Evolutionary conservation across 1,140 invertebrate species (phyloP), one percentile per base, ranked within the genome.

Genomic region (Drepana arcuata): DNA sequence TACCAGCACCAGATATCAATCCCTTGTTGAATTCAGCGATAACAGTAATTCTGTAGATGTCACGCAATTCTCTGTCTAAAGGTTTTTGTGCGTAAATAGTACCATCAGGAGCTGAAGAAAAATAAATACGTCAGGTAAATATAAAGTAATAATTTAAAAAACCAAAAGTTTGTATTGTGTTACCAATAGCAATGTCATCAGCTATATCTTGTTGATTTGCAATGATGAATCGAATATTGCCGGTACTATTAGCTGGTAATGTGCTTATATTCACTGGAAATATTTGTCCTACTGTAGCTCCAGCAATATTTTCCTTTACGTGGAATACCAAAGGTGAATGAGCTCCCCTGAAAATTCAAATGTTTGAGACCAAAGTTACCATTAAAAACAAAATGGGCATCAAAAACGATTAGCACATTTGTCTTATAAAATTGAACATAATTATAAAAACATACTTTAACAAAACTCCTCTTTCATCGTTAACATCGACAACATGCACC

Each of bases 191-290:
- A 36, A 94, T 92, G 56, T 88, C 85, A 59, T 93, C 91, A 1
- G 88, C 84, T 2, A 92, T 88, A 62, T 93, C 92, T 58, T 90
- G 88, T 58, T 93, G 90, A 81, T 93, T 93, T 15, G 91, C 91
- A 31, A 93, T 91, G 15, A 92, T 85, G 43, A 93, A 94, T 45
- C 86, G 85, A 14, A 91, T 75, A 44, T 84, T 84, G 11, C 69
- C 65, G 16, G 64, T 79, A 33, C 55, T 74, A 31, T 69, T 82
- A 0, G 45, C 36, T 3, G 54, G 34, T 6, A 68, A 37, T 30
- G 66, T 75, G 48, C 68, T 86, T 24, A 79, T 84, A 55, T 88
- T 90, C 30, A 87, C 84, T 41, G 86, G 87, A 16, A 90, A 82
- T 18, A 94, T 84, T 55, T 90, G 89, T 1, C 93, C 93, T 34